These are phyloP conservation scores for Pollimyrus isidori DNA, from an alignment of 2,113 vertebrate species.

Conservation along the genomic window DNA sequence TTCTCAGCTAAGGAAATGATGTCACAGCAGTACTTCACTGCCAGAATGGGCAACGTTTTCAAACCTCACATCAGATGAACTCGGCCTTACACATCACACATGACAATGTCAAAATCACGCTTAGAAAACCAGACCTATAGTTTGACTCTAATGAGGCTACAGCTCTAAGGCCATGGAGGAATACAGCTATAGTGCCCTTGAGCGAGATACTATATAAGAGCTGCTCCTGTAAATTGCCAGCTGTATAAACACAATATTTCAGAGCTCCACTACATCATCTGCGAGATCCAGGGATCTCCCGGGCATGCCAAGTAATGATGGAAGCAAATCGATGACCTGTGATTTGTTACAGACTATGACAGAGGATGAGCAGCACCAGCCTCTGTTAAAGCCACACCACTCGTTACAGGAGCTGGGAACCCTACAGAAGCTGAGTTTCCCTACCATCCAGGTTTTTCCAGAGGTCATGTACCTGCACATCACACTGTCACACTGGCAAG, in stretches of 20 bases:
- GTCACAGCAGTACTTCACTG: background rate
- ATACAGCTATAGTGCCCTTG: background rate
- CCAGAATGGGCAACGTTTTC: background rate
- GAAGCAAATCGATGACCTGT: background rate
- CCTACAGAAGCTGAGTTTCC: background rate
- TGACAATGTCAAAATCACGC: background rate
- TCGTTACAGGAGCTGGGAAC: background rate
- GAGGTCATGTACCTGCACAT: background rate
- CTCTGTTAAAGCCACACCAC: background rate
- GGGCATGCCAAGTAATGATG: background rate
- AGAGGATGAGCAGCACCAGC: background rate
- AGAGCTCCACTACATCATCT: background rate
- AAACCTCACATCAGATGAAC: background rate
- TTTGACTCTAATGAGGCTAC: background rate
- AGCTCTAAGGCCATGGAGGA: background rate
- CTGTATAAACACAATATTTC: background rate
- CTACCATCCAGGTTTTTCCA: background rate
- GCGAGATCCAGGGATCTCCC: background rate
- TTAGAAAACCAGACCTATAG: background rate
- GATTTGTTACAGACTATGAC: background rate
- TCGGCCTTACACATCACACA: background rate
- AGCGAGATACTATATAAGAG: background rate
- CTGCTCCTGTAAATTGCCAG: background rate
- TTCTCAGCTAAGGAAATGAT: background rate
- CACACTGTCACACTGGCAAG: no score